Conservation (phyloP, 2,888 invertebrate species). For the Cheilosia impressa region DNA sequence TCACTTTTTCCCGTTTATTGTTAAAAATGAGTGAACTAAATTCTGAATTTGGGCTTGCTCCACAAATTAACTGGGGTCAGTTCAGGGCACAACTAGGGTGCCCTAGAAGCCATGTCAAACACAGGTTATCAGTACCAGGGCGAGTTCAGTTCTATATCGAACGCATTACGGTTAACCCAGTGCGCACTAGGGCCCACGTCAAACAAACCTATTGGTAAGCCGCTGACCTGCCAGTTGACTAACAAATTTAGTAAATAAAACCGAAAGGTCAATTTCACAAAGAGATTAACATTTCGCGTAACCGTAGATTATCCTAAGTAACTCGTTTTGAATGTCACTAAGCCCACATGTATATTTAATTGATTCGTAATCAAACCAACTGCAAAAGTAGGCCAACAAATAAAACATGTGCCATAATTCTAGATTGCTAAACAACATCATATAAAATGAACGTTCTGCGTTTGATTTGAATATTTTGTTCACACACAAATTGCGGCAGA, state of each 20-base stretch:
- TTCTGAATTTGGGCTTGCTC: no score
- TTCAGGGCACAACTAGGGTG: no score
- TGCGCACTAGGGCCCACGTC: no score
- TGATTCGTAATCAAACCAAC: conserved; percentile 5
- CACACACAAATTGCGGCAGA: conserved; percentile 70
- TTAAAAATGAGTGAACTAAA: no score
- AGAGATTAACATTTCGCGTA: not conserved
- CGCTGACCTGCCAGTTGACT: no score
- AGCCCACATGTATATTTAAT: not conserved
- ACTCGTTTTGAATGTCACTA: not conserved
- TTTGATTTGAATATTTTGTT: conserved; percentile 63
- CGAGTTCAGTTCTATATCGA: no score
- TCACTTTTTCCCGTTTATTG: no score
- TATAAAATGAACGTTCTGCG: conserved; percentile 33
- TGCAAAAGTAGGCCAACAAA: conserved; percentile 15
- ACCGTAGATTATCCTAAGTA: not conserved
- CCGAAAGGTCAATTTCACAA: not conserved
- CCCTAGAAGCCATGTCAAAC: no score
- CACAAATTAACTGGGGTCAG: no score
- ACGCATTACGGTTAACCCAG: no score
- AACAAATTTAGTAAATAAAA: not conserved
- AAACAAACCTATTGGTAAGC: no score
- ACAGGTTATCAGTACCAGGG: no score
- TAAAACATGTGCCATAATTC: conserved; percentile 14
- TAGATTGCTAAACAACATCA: conserved; percentile 50